Evolutionary conservation across 2,888 invertebrate genomes (phyloP).

Genomic region (Melanargia galathea): DNA sequence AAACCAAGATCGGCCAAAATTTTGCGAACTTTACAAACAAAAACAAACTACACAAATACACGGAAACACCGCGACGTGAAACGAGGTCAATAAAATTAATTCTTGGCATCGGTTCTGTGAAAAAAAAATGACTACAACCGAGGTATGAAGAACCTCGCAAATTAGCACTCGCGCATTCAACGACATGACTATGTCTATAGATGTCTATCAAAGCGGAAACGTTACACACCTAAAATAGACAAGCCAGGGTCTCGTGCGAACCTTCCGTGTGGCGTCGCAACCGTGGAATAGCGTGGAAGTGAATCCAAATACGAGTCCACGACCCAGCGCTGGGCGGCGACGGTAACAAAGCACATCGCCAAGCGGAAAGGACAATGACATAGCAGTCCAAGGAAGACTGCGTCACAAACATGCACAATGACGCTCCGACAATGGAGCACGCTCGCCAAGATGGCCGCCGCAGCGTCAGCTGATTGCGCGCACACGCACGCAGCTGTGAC

Average conservation of each 20-base stretch:
- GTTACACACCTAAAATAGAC: slow-evolving; percentile 73
- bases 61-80: slow-evolving; percentile 53
- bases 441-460: slow-evolving; percentile 78
- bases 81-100: slow-evolving; percentile 58
- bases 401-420: slow-evolving; percentile 72
- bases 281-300: too few relatives aligned
- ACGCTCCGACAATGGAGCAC: slow-evolving; percentile 71
- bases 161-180: slow-evolving; percentile 39
- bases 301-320: slow-evolving; percentile 37
- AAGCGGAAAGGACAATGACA: slow-evolving; percentile 72
- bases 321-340: slow-evolving; percentile 41
- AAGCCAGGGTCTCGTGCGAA: slow-evolving; percentile 64
- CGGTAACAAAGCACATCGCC: slow-evolving; percentile 49
- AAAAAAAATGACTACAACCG: slow-evolving; percentile 42
- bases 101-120: slow-evolving; percentile 47
- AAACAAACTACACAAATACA: slow-evolving; percentile 47
- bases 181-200: slow-evolving; percentile 36
- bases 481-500: slow-evolving; percentile 74
- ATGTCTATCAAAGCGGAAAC: slow-evolving; percentile 59
- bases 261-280: slow-evolving; percentile 66
- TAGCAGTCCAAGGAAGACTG: slow-evolving; percentile 66
- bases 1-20: slow-evolving; percentile 14
- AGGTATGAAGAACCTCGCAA: slow-evolving; percentile 33
- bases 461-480: slow-evolving; percentile 77
- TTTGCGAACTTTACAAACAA: slow-evolving; percentile 39